Evolutionary conservation across 2,888 invertebrate genomes (phyloP).

Genomic region (Leucozona laternaria): DNA sequence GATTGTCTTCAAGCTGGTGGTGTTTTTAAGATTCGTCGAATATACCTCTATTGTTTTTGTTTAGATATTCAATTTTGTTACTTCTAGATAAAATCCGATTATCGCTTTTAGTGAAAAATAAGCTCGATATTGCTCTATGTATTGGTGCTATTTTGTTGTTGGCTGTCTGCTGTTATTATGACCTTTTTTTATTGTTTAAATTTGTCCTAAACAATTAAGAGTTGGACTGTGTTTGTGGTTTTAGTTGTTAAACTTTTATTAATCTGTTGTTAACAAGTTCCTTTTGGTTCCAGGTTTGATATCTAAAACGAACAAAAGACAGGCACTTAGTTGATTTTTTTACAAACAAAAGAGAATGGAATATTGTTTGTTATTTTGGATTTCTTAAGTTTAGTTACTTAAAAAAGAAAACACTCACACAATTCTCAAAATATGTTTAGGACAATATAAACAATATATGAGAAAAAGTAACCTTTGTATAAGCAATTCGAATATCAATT

Average conservation of each 20-base stretch:
- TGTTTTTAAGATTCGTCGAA: constrained; percentile 50
- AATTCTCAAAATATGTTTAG: constrained; percentile 21
- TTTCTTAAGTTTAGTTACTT: not conserved
- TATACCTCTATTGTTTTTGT: constrained; percentile 4
- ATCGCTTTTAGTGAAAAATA: constrained; percentile 21
- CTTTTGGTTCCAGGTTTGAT: constrained; percentile 64
- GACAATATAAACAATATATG: not conserved
- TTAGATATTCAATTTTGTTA: constrained; percentile 34
- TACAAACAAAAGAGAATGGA: constrained; percentile 28
- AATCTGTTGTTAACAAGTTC: constrained; percentile 55
- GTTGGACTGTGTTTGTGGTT: constrained; percentile 42
- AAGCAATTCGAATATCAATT: no score
- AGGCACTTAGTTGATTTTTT: constrained; percentile 39
- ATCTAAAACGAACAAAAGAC: constrained; percentile 75
- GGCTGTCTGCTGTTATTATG: constrained; percentile 9
- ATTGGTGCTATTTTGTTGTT: constrained; percentile 14
- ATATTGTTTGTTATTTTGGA: not conserved
- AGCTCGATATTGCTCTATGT: constrained; percentile 32
- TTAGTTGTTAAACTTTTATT: constrained; percentile 22
- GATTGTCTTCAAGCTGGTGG: constrained; percentile 59
- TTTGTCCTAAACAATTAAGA: constrained; percentile 55
- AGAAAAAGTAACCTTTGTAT: no score
- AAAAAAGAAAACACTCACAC: not conserved
- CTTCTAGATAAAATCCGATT: constrained; percentile 43
- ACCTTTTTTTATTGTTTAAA: constrained; percentile 36